Evolutionary conservation across 2,113 vertebrate genomes (phyloP).

Genomic region (Ceyx margarethae): DNA sequence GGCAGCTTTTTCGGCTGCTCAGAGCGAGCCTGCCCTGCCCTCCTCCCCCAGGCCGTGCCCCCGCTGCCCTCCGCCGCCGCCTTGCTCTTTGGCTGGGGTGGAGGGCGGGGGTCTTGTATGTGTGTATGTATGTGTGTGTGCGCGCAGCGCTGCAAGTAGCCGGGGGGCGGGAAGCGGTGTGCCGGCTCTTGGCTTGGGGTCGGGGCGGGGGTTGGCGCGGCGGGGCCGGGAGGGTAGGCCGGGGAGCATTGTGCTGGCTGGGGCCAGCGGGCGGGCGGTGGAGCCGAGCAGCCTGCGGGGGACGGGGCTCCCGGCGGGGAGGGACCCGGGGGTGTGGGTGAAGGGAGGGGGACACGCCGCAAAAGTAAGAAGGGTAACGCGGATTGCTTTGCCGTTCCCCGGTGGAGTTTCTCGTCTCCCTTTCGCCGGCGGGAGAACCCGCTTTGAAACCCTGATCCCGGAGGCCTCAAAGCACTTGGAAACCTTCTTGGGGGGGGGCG

Average conservation of each 20-base stretch:
- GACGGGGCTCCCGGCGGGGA: too few species aligned
- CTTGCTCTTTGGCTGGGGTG: neutral
- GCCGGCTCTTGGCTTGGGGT: neutral
- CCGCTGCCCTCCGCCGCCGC: conserved; percentile 6
- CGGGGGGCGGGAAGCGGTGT: neutral
- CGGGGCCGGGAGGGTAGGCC: neutral
- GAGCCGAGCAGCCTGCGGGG: too few species aligned
- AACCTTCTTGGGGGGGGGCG: too few species aligned
- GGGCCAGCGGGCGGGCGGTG: neutral
- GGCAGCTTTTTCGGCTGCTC: conserved; percentile 2
- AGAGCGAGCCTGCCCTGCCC: neutral
- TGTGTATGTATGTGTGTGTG: too few species aligned
- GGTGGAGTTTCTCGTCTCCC: too few species aligned
- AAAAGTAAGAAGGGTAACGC: too few species aligned
- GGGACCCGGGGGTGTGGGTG: too few species aligned
- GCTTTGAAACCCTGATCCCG: too few species aligned
- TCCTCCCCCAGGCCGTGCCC: neutral
- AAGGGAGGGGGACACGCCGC: too few species aligned
- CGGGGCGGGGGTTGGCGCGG: neutral
- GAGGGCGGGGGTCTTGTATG: neutral
- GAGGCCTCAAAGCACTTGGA: too few species aligned
- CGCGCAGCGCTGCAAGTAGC: neutral
- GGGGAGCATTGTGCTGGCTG: neutral
- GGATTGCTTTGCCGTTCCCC: too few species aligned
- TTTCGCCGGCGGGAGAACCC: too few species aligned